phyloP scores from a whole-genome alignment of 2,888 invertebrate species.

The Tetragonisca angustula region DNA sequence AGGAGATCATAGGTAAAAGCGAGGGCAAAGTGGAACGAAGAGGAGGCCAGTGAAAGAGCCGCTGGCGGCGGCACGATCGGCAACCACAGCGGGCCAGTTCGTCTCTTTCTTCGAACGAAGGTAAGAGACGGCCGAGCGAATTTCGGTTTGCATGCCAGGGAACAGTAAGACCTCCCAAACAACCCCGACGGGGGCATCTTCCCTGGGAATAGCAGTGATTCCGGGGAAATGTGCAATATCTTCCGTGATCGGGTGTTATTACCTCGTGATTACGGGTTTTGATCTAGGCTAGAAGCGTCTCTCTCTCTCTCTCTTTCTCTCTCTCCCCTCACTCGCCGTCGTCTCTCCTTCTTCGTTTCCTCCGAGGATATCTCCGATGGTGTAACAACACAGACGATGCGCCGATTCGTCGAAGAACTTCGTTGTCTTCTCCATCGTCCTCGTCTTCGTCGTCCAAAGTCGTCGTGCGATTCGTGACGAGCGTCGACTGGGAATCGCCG shows the following conservation, averaged over 20 bases:
- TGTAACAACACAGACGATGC: slow-evolving; percentile 31
- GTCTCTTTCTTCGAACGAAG: slow-evolving; percentile 1
- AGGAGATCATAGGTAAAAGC: slow-evolving; percentile 5
- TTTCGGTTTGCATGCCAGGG: slow-evolving; percentile 81
- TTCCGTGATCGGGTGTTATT: slow-evolving; percentile 84
- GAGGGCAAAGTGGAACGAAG: slow-evolving; percentile 58
- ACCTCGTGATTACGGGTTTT: slow-evolving; percentile 79
- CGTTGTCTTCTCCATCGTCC: background rate
- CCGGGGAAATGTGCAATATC: slow-evolving; percentile 82
- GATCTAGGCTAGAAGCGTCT: slow-evolving; percentile 79
- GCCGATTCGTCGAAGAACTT: slow-evolving; percentile 15
- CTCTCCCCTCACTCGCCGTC: background rate
- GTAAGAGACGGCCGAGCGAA: slow-evolving; percentile 67
- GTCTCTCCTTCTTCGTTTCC: slow-evolving; percentile 11
- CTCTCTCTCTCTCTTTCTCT: background rate
- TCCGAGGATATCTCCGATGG: slow-evolving; percentile 49
- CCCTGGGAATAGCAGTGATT: slow-evolving; percentile 81
- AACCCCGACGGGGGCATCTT: slow-evolving; percentile 74
- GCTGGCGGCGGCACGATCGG: slow-evolving; percentile 49
- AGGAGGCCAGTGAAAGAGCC: slow-evolving; percentile 43
- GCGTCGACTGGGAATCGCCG: slow-evolving; percentile 64
- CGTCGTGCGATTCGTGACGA: slow-evolving; percentile 79
- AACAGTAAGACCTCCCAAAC: slow-evolving; percentile 79
- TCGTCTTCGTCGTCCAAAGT: slow-evolving; percentile 53
- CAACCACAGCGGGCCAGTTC: slow-evolving; percentile 1